phyloP scores from a whole-genome alignment of 2,797 vertebrate genomes.

The Hephaestus fuliginosus region DNA sequence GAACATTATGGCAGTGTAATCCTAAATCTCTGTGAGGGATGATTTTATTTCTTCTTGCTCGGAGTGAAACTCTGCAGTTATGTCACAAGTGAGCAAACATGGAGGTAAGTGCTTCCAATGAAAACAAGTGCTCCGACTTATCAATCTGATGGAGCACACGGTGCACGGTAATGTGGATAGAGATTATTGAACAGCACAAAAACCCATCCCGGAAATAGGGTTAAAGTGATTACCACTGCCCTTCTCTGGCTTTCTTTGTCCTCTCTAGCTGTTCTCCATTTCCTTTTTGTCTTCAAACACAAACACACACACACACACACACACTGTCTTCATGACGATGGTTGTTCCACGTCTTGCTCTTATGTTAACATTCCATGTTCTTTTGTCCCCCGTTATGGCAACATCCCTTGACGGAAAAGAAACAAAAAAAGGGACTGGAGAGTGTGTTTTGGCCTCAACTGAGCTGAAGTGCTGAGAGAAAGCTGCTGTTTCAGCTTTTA shows the following conservation, averaged over 20 bases:
- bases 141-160: slow-evolving; percentile 46
- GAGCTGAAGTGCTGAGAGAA: slow-evolving; percentile 20
- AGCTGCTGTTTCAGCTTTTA: slow-evolving; percentile 33
- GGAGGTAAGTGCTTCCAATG: slow-evolving; percentile 29
- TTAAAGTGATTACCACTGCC: slow-evolving; percentile 69
- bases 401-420: slow-evolving; percentile 43
- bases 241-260: slow-evolving; percentile 54
- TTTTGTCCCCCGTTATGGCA: slow-evolving; percentile 61
- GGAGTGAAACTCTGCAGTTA: slow-evolving; percentile 35
- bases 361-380: slow-evolving; percentile 63
- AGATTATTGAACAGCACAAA: slow-evolving; percentile 39
- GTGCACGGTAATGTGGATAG: slow-evolving; percentile 6
- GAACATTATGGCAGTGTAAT: slow-evolving; percentile 29
- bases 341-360: slow-evolving; percentile 49
- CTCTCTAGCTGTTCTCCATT: slow-evolving; percentile 66
- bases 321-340: slow-evolving; percentile 25
- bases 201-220: slow-evolving; percentile 57
- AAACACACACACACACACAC: slow-evolving; percentile 38
- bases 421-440: not conserved
- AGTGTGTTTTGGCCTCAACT: slow-evolving; percentile 4
- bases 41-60: slow-evolving; percentile 27
- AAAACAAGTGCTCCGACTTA: slow-evolving; percentile 52
- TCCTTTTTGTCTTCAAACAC: slow-evolving; percentile 53
- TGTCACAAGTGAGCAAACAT: slow-evolving; percentile 59
- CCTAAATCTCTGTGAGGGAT: slow-evolving; percentile 21